Evolutionary conservation across 2,113 vertebrate genomes (phyloP).

Genomic region (Nothocercus nigrocapillus): DNA sequence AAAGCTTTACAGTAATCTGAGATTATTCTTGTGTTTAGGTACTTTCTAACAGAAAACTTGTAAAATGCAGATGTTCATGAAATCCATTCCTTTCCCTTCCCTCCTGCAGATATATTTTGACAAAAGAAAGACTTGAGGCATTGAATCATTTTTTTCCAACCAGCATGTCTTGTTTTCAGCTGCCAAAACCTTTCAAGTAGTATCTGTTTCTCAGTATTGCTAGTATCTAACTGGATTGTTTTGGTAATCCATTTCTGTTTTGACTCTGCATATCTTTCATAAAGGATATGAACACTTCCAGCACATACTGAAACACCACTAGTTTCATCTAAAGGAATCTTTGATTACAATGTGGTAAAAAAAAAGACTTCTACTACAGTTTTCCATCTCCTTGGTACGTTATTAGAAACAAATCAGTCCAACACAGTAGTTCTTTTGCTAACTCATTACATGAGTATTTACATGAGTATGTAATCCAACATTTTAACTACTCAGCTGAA

Average conservation of each 20-base stretch:
- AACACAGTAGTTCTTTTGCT: neutral
- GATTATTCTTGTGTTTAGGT: neutral
- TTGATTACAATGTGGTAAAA: neutral
- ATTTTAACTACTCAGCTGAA: neutral
- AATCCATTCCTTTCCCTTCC: neutral
- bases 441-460: neutral
- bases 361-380: neutral
- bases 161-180: neutral
- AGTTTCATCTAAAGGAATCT: neutral
- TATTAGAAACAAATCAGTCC: neutral
- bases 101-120: neutral
- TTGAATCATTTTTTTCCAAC: neutral
- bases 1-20: neutral
- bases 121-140: neutral
- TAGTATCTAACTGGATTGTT: neutral
- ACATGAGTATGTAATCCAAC: neutral
- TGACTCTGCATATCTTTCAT: neutral
- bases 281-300: neutral
- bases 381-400: neutral
- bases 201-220: neutral
- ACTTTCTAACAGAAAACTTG: neutral
- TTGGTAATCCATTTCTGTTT: neutral
- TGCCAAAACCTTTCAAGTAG: neutral
- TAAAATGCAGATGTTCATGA: neutral
- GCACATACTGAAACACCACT: neutral